Evolutionary conservation across 2,797 vertebrate genomes (phyloP).

Genomic region (Sebastes reedi): DNA sequence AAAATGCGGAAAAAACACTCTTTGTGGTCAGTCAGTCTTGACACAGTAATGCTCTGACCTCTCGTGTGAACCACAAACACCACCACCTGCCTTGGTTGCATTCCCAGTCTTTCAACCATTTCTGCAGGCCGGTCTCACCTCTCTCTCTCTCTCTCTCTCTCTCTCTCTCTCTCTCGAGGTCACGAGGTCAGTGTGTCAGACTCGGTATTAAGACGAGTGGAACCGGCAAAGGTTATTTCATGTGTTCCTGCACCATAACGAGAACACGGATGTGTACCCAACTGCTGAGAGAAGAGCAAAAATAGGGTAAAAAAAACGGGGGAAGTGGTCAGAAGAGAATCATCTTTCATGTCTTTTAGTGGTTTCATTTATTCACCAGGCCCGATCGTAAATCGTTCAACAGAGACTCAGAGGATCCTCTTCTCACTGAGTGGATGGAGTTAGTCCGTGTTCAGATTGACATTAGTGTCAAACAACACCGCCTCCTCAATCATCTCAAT

Average conservation of each 20-base stretch:
- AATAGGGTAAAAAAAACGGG: neutral
- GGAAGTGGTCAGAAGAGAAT: neutral
- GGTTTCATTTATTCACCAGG: neutral
- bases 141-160: neutral
- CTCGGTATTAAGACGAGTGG: neutral
- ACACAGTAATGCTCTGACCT: slow-evolving; percentile 17
- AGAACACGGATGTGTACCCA: slow-evolving; percentile 9
- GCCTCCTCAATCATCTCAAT: neutral
- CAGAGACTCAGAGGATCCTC: neutral
- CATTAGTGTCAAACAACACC: neutral
- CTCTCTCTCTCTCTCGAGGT: slow-evolving; percentile 12
- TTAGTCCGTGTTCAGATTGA: neutral
- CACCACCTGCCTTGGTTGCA: slow-evolving; percentile 16
- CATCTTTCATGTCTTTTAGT: neutral
- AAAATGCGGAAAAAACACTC: neutral
- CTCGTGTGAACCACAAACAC: slow-evolving; percentile 41
- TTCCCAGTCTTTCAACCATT: slow-evolving; percentile 7
- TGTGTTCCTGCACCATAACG: neutral
- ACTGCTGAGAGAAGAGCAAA: slow-evolving; percentile 1
- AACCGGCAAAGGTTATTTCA: slow-evolving; percentile 1
- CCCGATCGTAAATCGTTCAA: neutral
- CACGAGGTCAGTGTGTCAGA: slow-evolving; percentile 33
- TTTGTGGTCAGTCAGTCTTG: neutral
- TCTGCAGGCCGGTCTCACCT: slow-evolving; percentile 25
- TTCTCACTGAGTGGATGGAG: neutral